Evolutionary conservation across 1,140 invertebrate genomes (phyloP).

Genomic region (Neuroterus valhalla): DNA sequence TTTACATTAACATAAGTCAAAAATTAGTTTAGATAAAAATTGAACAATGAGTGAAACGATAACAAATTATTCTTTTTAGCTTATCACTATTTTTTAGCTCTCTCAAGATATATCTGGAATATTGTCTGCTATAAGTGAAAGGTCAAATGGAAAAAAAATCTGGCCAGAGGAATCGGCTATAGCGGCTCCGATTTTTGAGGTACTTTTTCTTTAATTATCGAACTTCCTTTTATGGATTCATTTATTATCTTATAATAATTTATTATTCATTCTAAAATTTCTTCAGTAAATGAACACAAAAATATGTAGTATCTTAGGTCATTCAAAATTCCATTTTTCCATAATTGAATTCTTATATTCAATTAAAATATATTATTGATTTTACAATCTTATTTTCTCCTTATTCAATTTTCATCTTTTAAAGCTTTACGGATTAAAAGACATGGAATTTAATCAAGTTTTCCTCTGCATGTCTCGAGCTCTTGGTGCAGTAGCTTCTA

Average conservation of each 20-base stretch:
- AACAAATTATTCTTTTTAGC: too few species aligned
- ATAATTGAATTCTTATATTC: neutral
- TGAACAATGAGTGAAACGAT: too few species aligned
- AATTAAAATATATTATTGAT: too few species aligned
- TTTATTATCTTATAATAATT: too few species aligned
- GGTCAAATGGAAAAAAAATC: conserved; percentile 43
- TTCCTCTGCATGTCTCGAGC: conserved; percentile 60
- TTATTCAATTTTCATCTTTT: neutral
- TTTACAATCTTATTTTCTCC: neutral
- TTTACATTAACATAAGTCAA: too few species aligned
- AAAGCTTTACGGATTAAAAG: conserved; percentile 58
- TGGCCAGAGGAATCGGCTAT: conserved; percentile 39
- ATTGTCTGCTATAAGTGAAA: conserved; percentile 46
- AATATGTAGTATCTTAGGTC: too few species aligned
- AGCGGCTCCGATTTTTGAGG: neutral
- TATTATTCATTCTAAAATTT: too few species aligned
- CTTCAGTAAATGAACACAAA: too few species aligned
- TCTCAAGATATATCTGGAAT: conserved; percentile 55
- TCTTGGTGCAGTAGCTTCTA: conserved; percentile 60
- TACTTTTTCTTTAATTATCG: neutral
- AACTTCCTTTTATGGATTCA: too few species aligned
- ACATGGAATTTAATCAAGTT: conserved; percentile 64
- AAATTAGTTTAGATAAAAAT: too few species aligned
- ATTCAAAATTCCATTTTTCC: too few species aligned
- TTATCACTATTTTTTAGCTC: conserved; percentile 43